Base-by-base conservation (phyloP, 2,888 invertebrate genomes). In the Pyrrhia umbra region DNA sequence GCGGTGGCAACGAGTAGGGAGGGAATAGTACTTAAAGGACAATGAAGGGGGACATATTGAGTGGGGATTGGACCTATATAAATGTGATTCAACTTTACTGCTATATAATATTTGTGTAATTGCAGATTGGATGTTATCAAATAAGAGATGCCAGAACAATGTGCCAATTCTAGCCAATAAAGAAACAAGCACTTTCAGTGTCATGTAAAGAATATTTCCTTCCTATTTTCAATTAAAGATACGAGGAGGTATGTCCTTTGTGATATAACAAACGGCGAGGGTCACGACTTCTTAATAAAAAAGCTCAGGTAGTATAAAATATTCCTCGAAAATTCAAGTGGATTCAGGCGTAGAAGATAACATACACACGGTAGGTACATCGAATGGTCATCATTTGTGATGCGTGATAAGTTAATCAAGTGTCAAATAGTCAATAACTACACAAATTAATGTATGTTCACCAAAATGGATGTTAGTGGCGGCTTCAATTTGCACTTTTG, bases 371-470 rank as follows among this genome's bases (percentile, higher is more conserved):
- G n/a, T n/a, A n/a, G n/a, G 51, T 50, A 5, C 40, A 59, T 18
- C 43, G 68, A 61, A 57, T 73, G 78, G 13, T 21, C 68, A 49
- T 59, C 47, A 43, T n/a, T n/a, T 77, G 55, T 74, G 78, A 74
- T 67, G 58, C 58, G 64, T 51, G 64, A 71, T 71, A 45, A 54
- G 46, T 34, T 52, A 50, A 70, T 57, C 47, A 45, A 71, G 64
- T 55, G 65, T 76, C 72, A 58, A 76, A 52, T 54, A 49, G 15
- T 30, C 13, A 69, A 39, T 25, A 68, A 72, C 66, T 45, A 73
- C 45, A 68, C 25, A 54, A 65, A 52, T 40, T 34, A 46, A 39
- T 37, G 42, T 40, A 23, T 21, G 21, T 49, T 50, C 30, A 49
- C 6, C 21, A n/a, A 37, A 37, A 45, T 9, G 3, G 5, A 25